Conservation (phyloP, 2,113 vertebrate genomes). For the Scatophagus argus region DNA sequence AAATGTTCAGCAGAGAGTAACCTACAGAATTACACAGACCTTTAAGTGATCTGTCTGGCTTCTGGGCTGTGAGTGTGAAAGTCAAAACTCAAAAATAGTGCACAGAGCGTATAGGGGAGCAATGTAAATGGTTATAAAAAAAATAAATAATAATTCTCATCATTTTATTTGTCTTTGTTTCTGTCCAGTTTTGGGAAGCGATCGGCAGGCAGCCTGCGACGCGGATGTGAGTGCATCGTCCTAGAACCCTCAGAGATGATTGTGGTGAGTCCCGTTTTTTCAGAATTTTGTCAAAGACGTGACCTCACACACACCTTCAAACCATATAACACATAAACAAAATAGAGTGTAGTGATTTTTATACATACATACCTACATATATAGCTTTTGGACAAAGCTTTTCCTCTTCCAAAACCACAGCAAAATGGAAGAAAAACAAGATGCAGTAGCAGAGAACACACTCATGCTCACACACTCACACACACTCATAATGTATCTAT, state of each 20-base stretch:
- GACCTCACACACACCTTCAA: background rate
- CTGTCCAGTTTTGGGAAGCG: constrained; percentile 93
- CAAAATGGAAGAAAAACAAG: background rate
- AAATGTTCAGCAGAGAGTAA: constrained; percentile 17
- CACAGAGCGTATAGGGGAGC: background rate
- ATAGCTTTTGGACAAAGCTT: background rate
- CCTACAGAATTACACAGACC: background rate
- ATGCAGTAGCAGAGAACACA: too few relatives aligned
- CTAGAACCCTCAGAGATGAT: constrained; percentile 99
- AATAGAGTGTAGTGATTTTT: background rate
- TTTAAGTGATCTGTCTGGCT: background rate
- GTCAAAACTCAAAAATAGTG: background rate
- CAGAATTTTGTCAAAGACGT: constrained; percentile 16
- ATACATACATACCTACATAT: too few relatives aligned
- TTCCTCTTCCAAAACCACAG: background rate
- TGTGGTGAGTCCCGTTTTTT: constrained; percentile 89
- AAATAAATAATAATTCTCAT: too few relatives aligned
- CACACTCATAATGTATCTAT: too few relatives aligned
- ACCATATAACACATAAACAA: background rate
- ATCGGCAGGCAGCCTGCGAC: constrained; percentile 96
- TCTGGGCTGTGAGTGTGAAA: background rate
- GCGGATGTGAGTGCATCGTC: constrained; percentile 99
- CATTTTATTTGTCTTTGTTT: constrained; percentile 2
- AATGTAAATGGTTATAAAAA: too few relatives aligned
- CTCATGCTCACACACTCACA: background rate